Conservation (phyloP, 2,113 vertebrate genomes). For the Jaculus jaculus region DNA sequence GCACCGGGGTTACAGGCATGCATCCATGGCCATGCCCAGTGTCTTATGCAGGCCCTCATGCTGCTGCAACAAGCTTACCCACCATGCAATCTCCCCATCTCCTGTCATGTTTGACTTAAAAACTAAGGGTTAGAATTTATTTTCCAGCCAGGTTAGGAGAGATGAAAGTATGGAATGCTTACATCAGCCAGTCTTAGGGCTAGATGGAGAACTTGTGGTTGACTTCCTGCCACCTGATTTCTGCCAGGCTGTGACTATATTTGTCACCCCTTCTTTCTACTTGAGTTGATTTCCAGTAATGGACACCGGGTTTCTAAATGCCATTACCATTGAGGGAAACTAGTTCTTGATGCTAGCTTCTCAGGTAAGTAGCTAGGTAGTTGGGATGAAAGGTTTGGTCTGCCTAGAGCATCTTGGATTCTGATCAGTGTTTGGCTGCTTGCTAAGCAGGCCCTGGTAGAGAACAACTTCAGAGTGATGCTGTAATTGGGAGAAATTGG, state of each 20-base stretch:
- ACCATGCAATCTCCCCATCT: too few relatives aligned
- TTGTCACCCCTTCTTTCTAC: background rate
- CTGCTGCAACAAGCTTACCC: too few relatives aligned
- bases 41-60: too few relatives aligned
- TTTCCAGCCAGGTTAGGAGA: background rate
- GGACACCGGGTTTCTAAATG: background rate
- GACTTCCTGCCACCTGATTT: background rate
- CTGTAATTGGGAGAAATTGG: background rate
- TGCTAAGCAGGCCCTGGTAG: background rate
- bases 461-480: background rate
- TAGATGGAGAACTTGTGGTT: background rate
- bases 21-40: too few relatives aligned
- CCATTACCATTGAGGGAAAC: background rate
- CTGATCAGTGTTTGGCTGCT: background rate
- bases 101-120: background rate
- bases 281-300: background rate
- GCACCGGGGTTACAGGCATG: too few relatives aligned
- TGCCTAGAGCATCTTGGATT: background rate
- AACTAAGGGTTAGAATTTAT: background rate
- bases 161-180: accelerated
- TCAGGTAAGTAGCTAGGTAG: background rate
- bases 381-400: background rate
- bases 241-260: background rate
- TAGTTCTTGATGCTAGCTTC: background rate
- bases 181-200: accelerated